phyloP scores from a whole-genome alignment of 2,888 invertebrate species.

The Exephanes ischioxanthus region DNA sequence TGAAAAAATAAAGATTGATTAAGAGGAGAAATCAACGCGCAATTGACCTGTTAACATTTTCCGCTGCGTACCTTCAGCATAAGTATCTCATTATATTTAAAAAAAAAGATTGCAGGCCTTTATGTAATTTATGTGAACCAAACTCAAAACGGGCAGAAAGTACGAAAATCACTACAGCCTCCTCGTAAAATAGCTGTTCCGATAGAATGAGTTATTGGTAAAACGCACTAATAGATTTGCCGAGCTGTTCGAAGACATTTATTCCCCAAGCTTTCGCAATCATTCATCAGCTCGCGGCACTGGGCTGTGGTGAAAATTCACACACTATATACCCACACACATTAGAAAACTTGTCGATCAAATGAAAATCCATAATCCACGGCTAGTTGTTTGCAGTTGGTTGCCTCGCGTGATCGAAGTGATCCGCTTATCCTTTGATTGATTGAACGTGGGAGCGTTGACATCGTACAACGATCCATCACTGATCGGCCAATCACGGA shows the following conservation, averaged over 20 bases:
- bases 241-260: constrained; percentile 1
- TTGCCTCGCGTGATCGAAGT: constrained; percentile 75
- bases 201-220: background rate
- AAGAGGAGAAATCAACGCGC: background rate
- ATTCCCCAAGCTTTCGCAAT: constrained; percentile 53
- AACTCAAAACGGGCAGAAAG: background rate
- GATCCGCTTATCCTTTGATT: constrained; percentile 81
- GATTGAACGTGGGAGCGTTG: constrained; percentile 75
- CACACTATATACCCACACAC: constrained; percentile 41
- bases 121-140: background rate
- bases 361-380: constrained; percentile 78
- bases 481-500: constrained; percentile 74
- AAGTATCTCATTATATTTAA: background rate
- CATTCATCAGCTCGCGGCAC: constrained; percentile 55
- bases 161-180: background rate
- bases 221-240: constrained; percentile 13
- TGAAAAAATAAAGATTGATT: background rate
- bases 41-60: background rate
- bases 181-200: background rate
- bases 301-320: background rate
- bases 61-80: background rate
- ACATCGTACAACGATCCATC: constrained; percentile 77
- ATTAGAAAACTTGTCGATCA: constrained; percentile 76
- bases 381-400: constrained; percentile 74
- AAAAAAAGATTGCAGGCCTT: background rate